Conservation (phyloP, 2,888 invertebrate species). For the Artemia sinica region DNA sequence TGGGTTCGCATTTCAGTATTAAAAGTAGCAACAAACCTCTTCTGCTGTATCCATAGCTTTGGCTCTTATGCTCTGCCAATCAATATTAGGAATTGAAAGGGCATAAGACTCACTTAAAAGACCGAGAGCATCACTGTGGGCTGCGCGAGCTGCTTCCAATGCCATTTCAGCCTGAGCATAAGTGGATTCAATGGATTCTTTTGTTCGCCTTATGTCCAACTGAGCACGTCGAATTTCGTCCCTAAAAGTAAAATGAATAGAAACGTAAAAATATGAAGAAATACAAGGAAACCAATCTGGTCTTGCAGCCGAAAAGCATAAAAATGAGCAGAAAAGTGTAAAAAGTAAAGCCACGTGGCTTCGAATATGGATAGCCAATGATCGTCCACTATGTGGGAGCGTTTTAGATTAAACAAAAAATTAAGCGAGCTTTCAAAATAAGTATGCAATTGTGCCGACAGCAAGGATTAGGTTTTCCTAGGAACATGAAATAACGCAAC, state of each 20-base stretch:
- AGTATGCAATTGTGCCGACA: too few relatives aligned
- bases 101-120: slow-evolving; percentile 61
- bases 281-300: too few relatives aligned
- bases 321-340: slow-evolving; percentile 17
- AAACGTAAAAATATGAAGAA: background rate
- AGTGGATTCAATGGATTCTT: slow-evolving; percentile 36
- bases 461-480: too few relatives aligned
- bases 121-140: slow-evolving; percentile 62
- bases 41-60: slow-evolving; percentile 49
- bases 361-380: too few relatives aligned
- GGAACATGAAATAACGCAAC: too few relatives aligned
- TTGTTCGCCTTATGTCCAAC: background rate
- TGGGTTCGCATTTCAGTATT: too few relatives aligned
- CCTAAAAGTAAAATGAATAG: slow-evolving; percentile 32
- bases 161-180: slow-evolving; percentile 54
- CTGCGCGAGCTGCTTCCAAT: slow-evolving; percentile 50
- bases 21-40: slow-evolving; percentile 37
- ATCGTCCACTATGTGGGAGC: too few relatives aligned
- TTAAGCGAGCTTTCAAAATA: too few relatives aligned
- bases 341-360: background rate
- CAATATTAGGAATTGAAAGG: slow-evolving; percentile 55
- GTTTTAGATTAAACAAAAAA: too few relatives aligned
- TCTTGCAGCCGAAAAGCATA: background rate
- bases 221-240: slow-evolving; percentile 43
- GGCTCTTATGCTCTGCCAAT: slow-evolving; percentile 47